Conservation (phyloP, 2,797 vertebrate genomes). For the Helarctos malayanus region DNA sequence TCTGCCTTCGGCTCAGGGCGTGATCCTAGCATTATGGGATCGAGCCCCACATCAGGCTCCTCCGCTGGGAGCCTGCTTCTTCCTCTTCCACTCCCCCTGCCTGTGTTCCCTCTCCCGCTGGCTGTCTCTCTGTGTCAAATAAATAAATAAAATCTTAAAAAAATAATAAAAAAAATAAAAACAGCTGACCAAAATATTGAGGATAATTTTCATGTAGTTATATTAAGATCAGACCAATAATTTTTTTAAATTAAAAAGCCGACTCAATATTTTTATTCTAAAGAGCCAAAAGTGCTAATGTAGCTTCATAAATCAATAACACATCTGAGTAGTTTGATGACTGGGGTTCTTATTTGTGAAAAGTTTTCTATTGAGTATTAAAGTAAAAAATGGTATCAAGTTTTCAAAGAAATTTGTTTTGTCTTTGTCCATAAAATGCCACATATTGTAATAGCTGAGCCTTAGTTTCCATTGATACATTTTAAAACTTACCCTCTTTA, state of each 20-base stretch:
- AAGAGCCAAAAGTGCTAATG: constrained; percentile 1
- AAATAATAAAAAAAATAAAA: background rate
- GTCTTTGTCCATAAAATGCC: constrained; percentile 39
- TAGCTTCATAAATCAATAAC: constrained; percentile 15
- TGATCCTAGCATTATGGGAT: no score
- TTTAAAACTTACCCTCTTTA: background rate
- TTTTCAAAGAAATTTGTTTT: constrained; percentile 52
- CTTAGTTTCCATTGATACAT: background rate
- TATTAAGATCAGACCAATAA: background rate
- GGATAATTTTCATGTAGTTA: constrained; percentile 16
- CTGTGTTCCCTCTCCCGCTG: no score
- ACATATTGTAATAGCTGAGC: background rate
- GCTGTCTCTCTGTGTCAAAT: no score
- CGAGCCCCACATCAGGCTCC: no score
- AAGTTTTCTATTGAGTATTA: constrained; percentile 40
- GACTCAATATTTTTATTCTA: constrained; percentile 34
- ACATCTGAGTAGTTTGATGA: background rate
- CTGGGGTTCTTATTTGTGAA: background rate
- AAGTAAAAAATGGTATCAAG: constrained; percentile 29
- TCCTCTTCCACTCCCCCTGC: no score
- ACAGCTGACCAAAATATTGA: constrained; percentile 33
- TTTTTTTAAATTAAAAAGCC: background rate
- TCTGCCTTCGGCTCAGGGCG: no score
- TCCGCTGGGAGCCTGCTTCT: no score
- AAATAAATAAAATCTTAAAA: no score